Evolutionary conservation across 2,797 vertebrate genomes (phyloP), one percentile per base, ranked within the genome.

Genomic region (Pangasius djambal): DNA sequence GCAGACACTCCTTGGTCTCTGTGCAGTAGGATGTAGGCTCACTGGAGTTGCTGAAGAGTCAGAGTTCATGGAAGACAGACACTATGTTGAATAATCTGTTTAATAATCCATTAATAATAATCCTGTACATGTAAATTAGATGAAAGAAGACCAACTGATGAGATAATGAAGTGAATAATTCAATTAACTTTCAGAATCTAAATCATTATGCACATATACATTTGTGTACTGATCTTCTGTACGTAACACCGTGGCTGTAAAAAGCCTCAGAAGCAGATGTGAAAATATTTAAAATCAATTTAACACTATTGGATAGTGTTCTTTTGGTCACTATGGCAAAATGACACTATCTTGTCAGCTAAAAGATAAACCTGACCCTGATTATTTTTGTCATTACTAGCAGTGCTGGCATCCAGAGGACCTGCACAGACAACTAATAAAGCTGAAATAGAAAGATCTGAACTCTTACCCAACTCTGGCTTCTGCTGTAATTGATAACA

Each of bases 1-100:
- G 86, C 67, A 96, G 91, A 77, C 95, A 96, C 70, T 97, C 75
- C 0, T 90, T 48, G 16, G 96, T 95, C 86, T 96, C 96, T 9
- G 86, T 77, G 18, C 94, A 96, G 89, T 94, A 91, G 0, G 40
- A 91, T 0, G n/a, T 0, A 0, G 89, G 40, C 10, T 93, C 13
- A 40, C 89, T 92, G 25, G 95, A 95, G 70, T 92, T 88, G 37
- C 96, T 96, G 92, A 75, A 52, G 81, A 87, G 90, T 57, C 25
- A 79, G 70, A 59, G 72, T 31, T 88, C 8, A 89, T 55, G 7
- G 2, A 25, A 7, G 34, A 37, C 18, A 75, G 40, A 48, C 28
- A 75, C 44, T 48, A 20, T 78, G 28, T 15, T 25, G 13, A n/a
- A 15, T 55, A 16, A 52, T n/a, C 34, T 6, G 16, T 2, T 55